These are phyloP conservation scores for Euphonia xanthogaster DNA, from an alignment of 2,797 vertebrate species.

Conservation along the genomic window DNA sequence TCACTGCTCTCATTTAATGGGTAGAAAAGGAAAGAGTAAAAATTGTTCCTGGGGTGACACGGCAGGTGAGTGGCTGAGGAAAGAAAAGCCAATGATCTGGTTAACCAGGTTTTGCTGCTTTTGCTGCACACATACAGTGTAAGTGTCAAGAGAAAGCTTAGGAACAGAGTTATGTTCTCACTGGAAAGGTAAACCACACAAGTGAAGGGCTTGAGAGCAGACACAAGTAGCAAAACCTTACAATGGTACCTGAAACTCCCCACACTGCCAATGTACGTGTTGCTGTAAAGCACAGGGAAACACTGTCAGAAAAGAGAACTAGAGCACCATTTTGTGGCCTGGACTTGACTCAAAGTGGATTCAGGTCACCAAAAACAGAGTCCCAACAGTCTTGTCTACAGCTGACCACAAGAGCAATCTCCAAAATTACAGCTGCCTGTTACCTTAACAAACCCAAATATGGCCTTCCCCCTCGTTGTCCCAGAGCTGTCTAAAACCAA, in stretches of 20 bases:
- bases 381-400: neutral
- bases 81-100: neutral
- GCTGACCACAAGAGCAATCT: neutral
- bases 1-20: neutral
- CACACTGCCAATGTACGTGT: rapidly evolving
- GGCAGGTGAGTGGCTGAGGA: neutral
- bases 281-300: neutral
- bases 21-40: neutral
- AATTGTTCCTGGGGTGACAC: neutral
- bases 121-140: neutral
- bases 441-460: neutral
- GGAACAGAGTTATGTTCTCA: neutral
- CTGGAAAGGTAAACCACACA: neutral
- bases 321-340: neutral
- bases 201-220: neutral
- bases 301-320: neutral
- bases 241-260: neutral
- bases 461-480: neutral
- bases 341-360: neutral
- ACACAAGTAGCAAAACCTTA: neutral
- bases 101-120: neutral
- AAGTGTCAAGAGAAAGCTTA: neutral
- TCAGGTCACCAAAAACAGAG: neutral
- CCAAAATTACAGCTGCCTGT: neutral
- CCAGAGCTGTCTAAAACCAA: neutral